These are phyloP conservation scores for Hypena proboscidalis DNA, from an alignment of 2,888 invertebrate species.

Conservation along the genomic window DNA sequence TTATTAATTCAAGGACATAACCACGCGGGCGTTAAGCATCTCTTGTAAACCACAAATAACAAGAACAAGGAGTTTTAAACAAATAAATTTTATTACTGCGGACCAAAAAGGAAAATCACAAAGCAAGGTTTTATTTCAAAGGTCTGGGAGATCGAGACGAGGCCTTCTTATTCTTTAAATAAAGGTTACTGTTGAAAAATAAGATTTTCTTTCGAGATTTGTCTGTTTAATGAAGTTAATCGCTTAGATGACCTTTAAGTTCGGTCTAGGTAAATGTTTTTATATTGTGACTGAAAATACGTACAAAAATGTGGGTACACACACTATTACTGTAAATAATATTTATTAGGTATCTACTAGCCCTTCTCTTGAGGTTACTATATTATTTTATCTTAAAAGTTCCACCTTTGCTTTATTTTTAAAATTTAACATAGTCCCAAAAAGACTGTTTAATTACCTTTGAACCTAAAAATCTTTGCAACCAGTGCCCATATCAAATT, in stretches of 20 bases:
- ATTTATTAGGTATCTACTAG: too few species aligned
- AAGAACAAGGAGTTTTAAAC: background rate
- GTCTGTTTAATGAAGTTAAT: background rate
- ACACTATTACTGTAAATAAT: too few species aligned
- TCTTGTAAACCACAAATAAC: background rate
- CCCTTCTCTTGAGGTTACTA: too few species aligned
- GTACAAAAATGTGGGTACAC: too few species aligned
- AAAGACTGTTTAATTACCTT: too few species aligned
- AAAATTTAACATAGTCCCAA: too few species aligned
- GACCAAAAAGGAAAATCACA: slow-evolving; percentile 20
- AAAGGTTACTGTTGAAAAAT: slow-evolving; percentile 7
- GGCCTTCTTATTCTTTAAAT: slow-evolving; percentile 8
- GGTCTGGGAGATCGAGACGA: slow-evolving; percentile 15
- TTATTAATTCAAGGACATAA: background rate
- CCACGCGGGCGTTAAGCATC: background rate
- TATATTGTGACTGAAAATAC: too few species aligned
- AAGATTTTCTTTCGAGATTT: background rate
- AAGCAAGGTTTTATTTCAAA: slow-evolving; percentile 20
- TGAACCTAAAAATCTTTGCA: too few species aligned
- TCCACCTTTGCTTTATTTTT: too few species aligned
- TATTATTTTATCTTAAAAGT: too few species aligned
- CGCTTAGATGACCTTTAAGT: background rate
- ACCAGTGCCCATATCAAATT: too few species aligned
- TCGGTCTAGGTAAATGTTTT: too few species aligned
- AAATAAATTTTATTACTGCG: slow-evolving; percentile 18